Base-by-base conservation (phyloP, 2,888 invertebrate species). In the Tryphoninae sp. region DNA sequence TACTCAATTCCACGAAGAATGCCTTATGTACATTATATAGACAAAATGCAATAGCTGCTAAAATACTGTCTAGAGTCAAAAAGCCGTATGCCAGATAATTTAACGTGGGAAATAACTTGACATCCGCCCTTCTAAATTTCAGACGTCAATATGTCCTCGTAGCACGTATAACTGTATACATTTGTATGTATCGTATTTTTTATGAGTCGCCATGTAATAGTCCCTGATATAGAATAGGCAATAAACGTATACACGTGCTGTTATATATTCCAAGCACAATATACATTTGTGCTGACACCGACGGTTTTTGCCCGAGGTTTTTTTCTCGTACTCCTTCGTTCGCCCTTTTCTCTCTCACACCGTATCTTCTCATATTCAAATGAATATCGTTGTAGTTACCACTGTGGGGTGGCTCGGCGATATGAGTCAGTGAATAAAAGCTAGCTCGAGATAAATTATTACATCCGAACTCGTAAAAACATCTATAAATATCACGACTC, bases 361-460 rank as follows among this genome's bases (percentile, higher is more conserved):
- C 45, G 7, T 40, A 78, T 76, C 80, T 75, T 77, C 73, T 65
- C 78, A 65, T 83, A 87, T 88, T 89, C 87, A 89, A 88, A 89
- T 87, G 87, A 86, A 88, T 85, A 86, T 86, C 76, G 40, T 53
- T 82, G 85, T 84, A 86, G 86, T 86, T 86, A 78, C 81, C 78
- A 78, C 77, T 80, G 75, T 76, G 69, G 76, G 76, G 33, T 76
- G 49, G 71, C 33, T 23, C 79, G 26, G 67, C 76, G 76, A 77
- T 77, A 77, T 84, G 82, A 84, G 76, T 83, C 81, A 84, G 81
- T 75, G 82, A 83, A 86, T 86, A 86, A 86, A 87, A 84, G 80
- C 84, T 79, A 68, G 81, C 78, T 69, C 82, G 84, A 84, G 81
- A 89, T 88, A 87, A 88, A 88, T 88, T 87, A 89, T 89, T 87